Conservation (phyloP, 2,888 invertebrate genomes). For the Rhaphigaster nebulosa region DNA sequence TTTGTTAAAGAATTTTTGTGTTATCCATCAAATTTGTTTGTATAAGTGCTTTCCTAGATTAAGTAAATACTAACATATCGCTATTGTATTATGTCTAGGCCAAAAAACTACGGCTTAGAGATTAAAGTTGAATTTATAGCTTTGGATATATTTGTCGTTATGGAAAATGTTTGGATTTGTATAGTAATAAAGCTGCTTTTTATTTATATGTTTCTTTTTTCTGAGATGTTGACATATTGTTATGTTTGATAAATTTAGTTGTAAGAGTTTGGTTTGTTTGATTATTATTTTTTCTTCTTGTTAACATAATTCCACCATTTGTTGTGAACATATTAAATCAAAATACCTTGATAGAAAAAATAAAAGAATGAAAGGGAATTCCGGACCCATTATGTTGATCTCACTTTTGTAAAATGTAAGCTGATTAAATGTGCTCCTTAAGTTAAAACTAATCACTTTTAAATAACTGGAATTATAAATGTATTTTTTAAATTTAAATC, state of each 20-base stretch:
- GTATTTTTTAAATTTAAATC: background rate
- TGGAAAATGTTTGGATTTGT: constrained; percentile 6
- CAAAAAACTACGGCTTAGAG: background rate
- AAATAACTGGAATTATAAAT: background rate
- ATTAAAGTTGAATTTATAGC: background rate
- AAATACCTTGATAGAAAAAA: background rate
- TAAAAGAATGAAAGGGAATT: constrained; percentile 20
- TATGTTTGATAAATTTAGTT: constrained; percentile 16
- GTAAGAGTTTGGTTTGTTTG: background rate
- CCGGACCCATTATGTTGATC: constrained; percentile 31
- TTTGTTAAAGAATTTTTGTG: background rate
- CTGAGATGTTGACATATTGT: constrained; percentile 10
- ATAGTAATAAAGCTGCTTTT: constrained; percentile 11
- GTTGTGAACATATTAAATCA: background rate
- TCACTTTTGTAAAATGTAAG: constrained; percentile 13
- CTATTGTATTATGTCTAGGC: background rate
- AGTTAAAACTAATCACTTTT: background rate
- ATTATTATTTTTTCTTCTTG: background rate
- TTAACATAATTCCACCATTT: background rate
- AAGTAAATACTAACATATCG: constrained; percentile 30
- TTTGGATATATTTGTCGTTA: constrained; percentile 12
- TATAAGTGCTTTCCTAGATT: constrained; percentile 23
- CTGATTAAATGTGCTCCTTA: background rate
- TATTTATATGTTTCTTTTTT: constrained; percentile 9
- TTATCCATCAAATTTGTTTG: constrained; percentile 9